Evolutionary conservation across 2,888 invertebrate genomes (phyloP).

Genomic region (Dione juno): DNA sequence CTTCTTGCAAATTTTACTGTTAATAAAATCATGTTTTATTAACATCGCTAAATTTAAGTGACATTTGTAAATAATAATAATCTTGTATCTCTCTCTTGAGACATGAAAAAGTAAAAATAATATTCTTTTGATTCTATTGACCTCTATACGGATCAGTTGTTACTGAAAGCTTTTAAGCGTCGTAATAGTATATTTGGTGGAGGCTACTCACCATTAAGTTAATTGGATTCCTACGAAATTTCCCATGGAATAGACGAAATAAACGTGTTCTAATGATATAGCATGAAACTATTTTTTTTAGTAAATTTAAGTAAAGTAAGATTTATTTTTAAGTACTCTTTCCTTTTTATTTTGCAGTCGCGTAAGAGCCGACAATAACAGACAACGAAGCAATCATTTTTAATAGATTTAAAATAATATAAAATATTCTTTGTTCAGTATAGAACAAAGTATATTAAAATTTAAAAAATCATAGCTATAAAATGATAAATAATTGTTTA

Average conservation of each 20-base stretch:
- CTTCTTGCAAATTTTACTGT: too few relatives aligned
- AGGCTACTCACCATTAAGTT: slow-evolving; percentile 31
- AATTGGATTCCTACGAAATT: slow-evolving; percentile 30
- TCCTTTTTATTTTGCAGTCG: too few relatives aligned
- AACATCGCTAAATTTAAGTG: too few relatives aligned
- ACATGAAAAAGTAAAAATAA: slow-evolving; percentile 34
- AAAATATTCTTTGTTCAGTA: too few relatives aligned
- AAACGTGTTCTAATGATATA: neutral
- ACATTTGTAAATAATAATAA: slow-evolving; percentile 12
- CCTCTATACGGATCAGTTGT: slow-evolving; percentile 23
- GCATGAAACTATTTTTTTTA: neutral
- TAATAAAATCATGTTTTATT: too few relatives aligned
- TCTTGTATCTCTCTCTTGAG: slow-evolving; percentile 14
- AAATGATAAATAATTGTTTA: too few relatives aligned
- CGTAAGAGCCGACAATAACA: too few relatives aligned
- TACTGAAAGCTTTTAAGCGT: slow-evolving; percentile 37
- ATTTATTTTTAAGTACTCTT: too few relatives aligned
- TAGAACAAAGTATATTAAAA: too few relatives aligned
- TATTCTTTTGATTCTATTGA: slow-evolving; percentile 32
- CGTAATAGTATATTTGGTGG: slow-evolving; percentile 32
- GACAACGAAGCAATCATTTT: too few relatives aligned
- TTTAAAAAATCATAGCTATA: too few relatives aligned
- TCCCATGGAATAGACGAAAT: slow-evolving; percentile 11
- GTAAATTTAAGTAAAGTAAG: neutral
- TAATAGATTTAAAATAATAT: too few relatives aligned